phyloP scores from a whole-genome alignment of 2,113 vertebrate species.

The Melanerpes formicivorus region DNA sequence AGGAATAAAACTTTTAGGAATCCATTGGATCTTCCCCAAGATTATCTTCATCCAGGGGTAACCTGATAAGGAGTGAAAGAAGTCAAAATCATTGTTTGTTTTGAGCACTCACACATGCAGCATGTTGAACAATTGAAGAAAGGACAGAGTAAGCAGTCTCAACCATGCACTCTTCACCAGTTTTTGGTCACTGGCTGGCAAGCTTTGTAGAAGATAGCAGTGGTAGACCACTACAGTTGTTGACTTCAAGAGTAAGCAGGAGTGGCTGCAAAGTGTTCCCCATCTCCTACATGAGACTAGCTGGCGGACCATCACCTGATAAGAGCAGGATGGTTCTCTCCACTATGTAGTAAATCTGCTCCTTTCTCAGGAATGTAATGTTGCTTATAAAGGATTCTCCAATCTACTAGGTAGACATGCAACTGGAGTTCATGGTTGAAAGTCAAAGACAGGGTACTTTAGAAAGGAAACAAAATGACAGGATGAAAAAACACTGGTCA shows the following conservation, averaged over 20 bases:
- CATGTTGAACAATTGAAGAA: background rate
- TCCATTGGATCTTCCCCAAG: background rate
- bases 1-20: background rate
- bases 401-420: background rate
- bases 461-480: background rate
- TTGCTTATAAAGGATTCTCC: background rate
- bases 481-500: background rate
- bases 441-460: background rate
- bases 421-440: background rate
- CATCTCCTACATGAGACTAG: background rate
- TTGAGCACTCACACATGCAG: background rate
- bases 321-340: background rate
- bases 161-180: background rate
- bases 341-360: background rate
- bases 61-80: fast-evolving
- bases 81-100: background rate
- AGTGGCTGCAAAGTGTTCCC: background rate
- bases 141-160: background rate
- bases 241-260: background rate
- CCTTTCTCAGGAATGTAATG: background rate
- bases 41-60: background rate
- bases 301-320: background rate
- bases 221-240: background rate
- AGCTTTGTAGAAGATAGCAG: background rate
- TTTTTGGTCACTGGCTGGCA: background rate